phyloP scores from a whole-genome alignment of 1,140 invertebrate genomes.

The Mercenaria mercenaria region DNA sequence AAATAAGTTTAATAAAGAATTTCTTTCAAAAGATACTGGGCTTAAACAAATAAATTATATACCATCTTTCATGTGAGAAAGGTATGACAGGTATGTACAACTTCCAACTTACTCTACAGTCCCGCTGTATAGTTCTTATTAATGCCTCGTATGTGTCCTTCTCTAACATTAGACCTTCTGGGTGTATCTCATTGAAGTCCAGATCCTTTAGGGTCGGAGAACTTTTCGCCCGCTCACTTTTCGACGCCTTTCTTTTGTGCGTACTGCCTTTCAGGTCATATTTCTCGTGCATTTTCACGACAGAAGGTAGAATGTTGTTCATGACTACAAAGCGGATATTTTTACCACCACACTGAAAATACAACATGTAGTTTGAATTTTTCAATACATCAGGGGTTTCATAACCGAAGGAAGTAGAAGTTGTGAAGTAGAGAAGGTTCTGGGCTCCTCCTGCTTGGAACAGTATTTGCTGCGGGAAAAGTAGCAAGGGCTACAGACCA shows the following conservation, averaged over 20 bases:
- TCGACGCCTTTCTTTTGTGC: conserved; percentile 97
- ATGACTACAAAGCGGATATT: conserved; percentile 99
- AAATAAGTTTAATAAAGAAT: no score
- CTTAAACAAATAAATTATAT: no score
- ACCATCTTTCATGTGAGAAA: no score
- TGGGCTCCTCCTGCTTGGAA: no score
- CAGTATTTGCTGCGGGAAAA: no score
- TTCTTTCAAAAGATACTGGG: no score
- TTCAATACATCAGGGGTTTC: no score
- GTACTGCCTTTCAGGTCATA: conserved; percentile 98
- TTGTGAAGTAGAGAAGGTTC: no score
- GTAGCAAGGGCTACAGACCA: no score
- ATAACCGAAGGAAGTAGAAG: no score
- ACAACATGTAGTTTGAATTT: no score
- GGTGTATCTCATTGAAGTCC: conserved; percentile 96
- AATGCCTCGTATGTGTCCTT: conserved; percentile 97
- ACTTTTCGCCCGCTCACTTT: conserved; percentile 94
- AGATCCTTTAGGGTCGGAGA: conserved; percentile 99
- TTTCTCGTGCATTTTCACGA: conserved; percentile 98
- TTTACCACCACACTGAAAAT: conserved; percentile 97
- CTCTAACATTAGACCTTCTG: conserved; percentile 97
- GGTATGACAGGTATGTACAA: no score
- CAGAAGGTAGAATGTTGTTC: conserved; percentile 99
- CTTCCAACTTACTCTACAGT: conserved; percentile 95
- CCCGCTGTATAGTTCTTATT: conserved; percentile 97